Percentiles rank a stretch among this genome's conserved stretches.
Conservation (phyloP, 2,797 vertebrate genomes). For the Sebastes trivittatus region DNA sequence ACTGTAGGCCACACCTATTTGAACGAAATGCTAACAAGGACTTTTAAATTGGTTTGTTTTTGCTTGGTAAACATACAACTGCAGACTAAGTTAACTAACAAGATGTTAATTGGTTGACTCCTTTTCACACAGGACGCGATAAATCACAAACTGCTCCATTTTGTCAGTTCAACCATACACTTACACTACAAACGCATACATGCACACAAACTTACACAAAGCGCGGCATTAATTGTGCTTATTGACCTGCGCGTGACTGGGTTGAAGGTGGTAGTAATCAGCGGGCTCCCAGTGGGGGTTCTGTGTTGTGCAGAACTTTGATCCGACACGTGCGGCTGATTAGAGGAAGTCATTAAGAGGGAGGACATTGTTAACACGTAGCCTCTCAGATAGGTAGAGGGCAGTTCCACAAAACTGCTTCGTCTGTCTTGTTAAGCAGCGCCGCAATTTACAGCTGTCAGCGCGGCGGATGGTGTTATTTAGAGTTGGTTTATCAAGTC, state of each 20-base stretch:
- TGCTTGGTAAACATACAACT: neutral
- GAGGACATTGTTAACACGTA: slow-evolving; percentile 62
- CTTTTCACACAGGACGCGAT: neutral
- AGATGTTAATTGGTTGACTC: slow-evolving; percentile 17
- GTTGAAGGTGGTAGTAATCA: slow-evolving; percentile 69
- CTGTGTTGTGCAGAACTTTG: slow-evolving; percentile 59
- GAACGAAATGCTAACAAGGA: slow-evolving; percentile 31
- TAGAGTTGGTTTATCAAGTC: neutral
- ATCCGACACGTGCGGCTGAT: slow-evolving; percentile 74
- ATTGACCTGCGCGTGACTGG: slow-evolving; percentile 61
- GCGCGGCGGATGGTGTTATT: neutral
- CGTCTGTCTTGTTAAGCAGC: slow-evolving; percentile 2
- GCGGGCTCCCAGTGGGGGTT: slow-evolving; percentile 45
- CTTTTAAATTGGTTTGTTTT: slow-evolving; percentile 25
- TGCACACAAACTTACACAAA: neutral
- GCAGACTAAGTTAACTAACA: neutral
- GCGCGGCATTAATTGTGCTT: slow-evolving; percentile 41
- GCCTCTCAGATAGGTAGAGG: slow-evolving; percentile 47
- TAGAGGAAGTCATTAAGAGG: slow-evolving; percentile 69
- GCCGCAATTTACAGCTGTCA: neutral
- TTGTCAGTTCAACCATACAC: neutral
- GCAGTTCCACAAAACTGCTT: slow-evolving; percentile 25
- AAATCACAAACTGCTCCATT: slow-evolving; percentile 10
- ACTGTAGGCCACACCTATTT: slow-evolving; percentile 36
- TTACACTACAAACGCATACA: neutral